Base-by-base conservation (phyloP, 2,797 vertebrate genomes). In the Enteromius unitaeniatus region DNA sequence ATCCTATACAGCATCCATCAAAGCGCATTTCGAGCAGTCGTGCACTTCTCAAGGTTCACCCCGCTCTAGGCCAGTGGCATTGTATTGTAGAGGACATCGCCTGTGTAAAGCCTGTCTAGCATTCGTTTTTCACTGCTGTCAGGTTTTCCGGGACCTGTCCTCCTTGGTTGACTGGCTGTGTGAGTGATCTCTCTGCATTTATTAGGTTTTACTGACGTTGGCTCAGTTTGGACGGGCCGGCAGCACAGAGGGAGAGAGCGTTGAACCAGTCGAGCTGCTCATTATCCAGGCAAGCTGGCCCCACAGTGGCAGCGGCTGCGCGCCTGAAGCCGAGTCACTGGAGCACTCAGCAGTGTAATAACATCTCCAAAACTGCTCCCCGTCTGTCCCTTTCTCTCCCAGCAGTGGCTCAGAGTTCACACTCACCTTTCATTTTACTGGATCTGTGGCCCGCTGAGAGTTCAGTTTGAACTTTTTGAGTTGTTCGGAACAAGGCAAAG, bases 331-430 rank as follows among this genome's bases (percentile, higher is more conserved):
- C 2, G 64, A 45, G 45, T 68, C 78, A 84, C 34, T 51, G 49
- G 79, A 80, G 72, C 81, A 81, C 34, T 86, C 84, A 86, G 74
- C 78, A 49, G 80, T 87, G 86, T 87, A 84, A 86, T 86, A 78
- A 70, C 64, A 64, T 84, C 78, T 78, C 65, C 78, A 84, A 68
- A 72, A 84, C 34, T 42, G 6, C 40, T 78, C 51, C 49, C 23
- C 4, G 42, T 78, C 65, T 74, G 55, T 78, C 58, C 68, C 68
- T 82, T 37, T 67, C 55, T 51, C 8, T 64, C 80, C 42, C 80
- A 65, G 70, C 80, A 74, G 58, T 82, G 58, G 42, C 69, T 82
- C 17, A 3, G 62, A 68, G 81, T 83, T 83, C 81, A 83, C 11
- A 75, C 70, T 70, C 75, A 55, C 76, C 68, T 58, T 82, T 76